Percentiles rank a stretch among this genome's conserved stretches.
Evolutionary conservation across 2,113 vertebrate species (phyloP).

Genomic region (Podocnemis expansa): DNA sequence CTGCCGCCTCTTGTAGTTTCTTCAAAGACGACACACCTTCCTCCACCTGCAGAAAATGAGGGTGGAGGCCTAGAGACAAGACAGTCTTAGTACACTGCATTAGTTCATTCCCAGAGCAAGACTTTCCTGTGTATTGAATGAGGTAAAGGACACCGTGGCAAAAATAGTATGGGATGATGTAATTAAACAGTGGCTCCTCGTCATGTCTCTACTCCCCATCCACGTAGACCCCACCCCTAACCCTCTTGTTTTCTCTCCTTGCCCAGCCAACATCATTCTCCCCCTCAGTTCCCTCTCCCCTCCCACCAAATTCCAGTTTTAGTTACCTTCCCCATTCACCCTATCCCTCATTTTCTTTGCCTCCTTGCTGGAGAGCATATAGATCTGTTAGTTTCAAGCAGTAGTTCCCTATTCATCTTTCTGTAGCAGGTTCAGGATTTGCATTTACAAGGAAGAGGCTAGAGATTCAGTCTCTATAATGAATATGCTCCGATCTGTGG

Average conservation of each 20-base stretch:
- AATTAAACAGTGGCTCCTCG: not conserved
- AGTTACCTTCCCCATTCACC: accelerated
- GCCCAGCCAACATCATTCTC: not conserved
- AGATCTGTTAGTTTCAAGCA: accelerated
- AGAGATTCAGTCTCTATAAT: accelerated
- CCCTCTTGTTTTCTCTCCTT: not conserved
- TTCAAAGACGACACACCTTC: not conserved
- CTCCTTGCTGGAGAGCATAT: not conserved
- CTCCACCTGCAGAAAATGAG: not conserved
- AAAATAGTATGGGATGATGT: not conserved
- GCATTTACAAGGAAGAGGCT: not conserved
- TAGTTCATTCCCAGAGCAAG: not conserved
- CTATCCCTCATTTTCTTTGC: not conserved
- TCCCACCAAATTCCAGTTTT: not conserved
- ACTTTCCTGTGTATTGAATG: not conserved
- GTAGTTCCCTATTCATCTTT: not conserved
- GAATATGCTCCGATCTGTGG: not conserved
- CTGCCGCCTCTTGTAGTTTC: not conserved
- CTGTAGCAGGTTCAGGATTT: not conserved
- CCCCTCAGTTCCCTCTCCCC: no score
- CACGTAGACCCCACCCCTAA: not conserved
- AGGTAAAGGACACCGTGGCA: not conserved
- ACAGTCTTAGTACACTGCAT: not conserved
- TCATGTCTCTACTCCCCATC: not conserved
- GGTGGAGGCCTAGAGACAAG: not conserved